These are phyloP conservation scores for Peromyscus polionotus DNA, from an alignment of 2,113 vertebrate genomes.

Conservation along the genomic window DNA sequence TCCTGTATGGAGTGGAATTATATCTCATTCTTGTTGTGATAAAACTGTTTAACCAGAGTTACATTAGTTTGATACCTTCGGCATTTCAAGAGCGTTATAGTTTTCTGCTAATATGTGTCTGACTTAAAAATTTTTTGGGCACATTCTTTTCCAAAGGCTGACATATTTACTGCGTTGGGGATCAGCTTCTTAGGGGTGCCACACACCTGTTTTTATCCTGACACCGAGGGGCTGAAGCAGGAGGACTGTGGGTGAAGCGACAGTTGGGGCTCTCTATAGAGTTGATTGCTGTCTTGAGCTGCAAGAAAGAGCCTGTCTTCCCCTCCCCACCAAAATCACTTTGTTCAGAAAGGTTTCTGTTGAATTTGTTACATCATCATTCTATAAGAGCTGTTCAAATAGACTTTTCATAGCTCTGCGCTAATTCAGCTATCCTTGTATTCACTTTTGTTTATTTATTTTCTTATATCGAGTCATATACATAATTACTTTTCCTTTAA, in stretches of 20 bases:
- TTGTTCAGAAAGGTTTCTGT: not conserved
- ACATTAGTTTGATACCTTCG: not conserved
- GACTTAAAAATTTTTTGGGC: not conserved
- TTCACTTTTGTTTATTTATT: not conserved
- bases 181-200: not conserved
- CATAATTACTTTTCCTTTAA: not conserved
- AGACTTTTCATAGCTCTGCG: not conserved
- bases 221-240: too few relatives aligned
- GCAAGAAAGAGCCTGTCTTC: not conserved
- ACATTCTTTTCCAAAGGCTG: conserved; percentile 2
- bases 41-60: conserved; percentile 20
- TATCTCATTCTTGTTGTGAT: conserved; percentile 5
- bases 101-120: conserved; percentile 33
- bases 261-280: not conserved
- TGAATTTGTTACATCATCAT: not conserved
- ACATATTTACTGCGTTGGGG: not conserved
- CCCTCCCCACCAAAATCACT: not conserved
- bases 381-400: not conserved
- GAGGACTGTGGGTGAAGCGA: not conserved
- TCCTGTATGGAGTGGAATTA: not conserved
- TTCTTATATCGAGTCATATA: not conserved
- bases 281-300: not conserved
- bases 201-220: not conserved
- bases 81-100: not conserved
- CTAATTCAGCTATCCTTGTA: not conserved